A percentile compares a stretch with the other conserved stretches of the same genome.
phyloP scores from a whole-genome alignment of 2,797 vertebrate genomes.

The Sarcoramphus papa region DNA sequence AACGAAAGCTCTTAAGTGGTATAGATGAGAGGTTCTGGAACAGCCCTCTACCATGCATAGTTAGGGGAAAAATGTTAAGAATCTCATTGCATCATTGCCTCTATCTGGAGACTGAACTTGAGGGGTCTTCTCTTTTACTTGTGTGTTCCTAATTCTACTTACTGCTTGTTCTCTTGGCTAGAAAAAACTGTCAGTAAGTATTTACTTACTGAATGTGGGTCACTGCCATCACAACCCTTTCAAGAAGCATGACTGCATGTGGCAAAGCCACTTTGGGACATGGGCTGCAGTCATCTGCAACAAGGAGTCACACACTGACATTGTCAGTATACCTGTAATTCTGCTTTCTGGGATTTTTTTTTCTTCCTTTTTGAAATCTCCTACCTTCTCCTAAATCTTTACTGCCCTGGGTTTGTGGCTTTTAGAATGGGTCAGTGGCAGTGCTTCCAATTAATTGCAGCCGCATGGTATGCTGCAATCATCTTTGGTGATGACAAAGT shows the following conservation, averaged over 20 bases:
- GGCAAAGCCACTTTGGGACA: neutral
- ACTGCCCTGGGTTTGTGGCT: accelerated
- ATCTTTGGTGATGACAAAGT: neutral
- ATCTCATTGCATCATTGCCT: neutral
- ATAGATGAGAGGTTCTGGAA: neutral
- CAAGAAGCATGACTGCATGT: neutral
- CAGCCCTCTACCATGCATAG: neutral
- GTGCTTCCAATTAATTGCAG: neutral
- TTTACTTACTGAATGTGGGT: neutral
- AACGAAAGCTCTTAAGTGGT: neutral
- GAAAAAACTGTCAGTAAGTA: accelerated
- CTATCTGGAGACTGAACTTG: neutral
- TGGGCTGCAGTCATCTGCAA: accelerated
- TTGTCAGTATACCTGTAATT: neutral
- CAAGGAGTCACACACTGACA: neutral
- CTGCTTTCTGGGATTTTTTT: neutral
- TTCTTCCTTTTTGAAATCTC: neutral
- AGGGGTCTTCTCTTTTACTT: neutral
- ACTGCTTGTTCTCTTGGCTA: neutral
- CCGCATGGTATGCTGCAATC: neutral
- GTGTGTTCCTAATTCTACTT: neutral
- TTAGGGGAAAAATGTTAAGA: neutral
- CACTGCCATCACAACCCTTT: neutral
- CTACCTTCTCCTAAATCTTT: neutral
- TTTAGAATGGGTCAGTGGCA: neutral